Evolutionary conservation across 2,113 vertebrate genomes (phyloP).

Genomic region (Gobius niger): DNA sequence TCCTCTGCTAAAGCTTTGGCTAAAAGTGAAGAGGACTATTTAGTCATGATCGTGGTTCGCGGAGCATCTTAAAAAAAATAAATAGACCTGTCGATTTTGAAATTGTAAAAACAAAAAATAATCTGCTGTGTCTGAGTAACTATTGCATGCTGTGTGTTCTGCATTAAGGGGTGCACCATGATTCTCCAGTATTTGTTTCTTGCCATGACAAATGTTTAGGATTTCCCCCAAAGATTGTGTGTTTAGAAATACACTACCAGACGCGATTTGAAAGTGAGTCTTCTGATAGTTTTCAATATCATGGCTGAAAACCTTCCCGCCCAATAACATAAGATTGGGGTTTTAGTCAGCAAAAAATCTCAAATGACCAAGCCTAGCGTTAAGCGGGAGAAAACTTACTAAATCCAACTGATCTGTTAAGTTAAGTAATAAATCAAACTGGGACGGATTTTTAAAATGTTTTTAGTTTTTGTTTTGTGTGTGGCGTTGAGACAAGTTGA

Average conservation of each 20-base stretch:
- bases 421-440: slow-evolving; percentile 7
- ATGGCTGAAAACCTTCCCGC: neutral
- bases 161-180: slow-evolving; percentile 90
- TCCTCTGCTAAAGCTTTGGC: slow-evolving; percentile 95
- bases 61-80: slow-evolving; percentile 89
- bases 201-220: slow-evolving; percentile 58
- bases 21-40: slow-evolving; percentile 99
- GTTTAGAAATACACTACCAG: slow-evolving; percentile 34
- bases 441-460: slow-evolving; percentile 4
- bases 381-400: neutral
- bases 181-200: slow-evolving; percentile 66
- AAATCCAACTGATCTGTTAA: neutral
- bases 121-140: slow-evolving; percentile 76
- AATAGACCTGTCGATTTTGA: slow-evolving; percentile 47
- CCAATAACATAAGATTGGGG: slow-evolving; percentile 10
- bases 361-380: slow-evolving; percentile 7
- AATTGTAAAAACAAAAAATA: slow-evolving; percentile 45
- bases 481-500: neutral
- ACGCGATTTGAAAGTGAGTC: neutral
- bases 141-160: slow-evolving; percentile 88
- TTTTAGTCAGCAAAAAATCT: slow-evolving; percentile 10
- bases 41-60: slow-evolving; percentile 99
- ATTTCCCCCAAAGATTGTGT: slow-evolving; percentile 47
- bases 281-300: slow-evolving; percentile 14
- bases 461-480: slow-evolving; percentile 39